These are phyloP conservation scores for Sebastes cheni DNA, from an alignment of 2,797 vertebrate species.

Conservation along the genomic window DNA sequence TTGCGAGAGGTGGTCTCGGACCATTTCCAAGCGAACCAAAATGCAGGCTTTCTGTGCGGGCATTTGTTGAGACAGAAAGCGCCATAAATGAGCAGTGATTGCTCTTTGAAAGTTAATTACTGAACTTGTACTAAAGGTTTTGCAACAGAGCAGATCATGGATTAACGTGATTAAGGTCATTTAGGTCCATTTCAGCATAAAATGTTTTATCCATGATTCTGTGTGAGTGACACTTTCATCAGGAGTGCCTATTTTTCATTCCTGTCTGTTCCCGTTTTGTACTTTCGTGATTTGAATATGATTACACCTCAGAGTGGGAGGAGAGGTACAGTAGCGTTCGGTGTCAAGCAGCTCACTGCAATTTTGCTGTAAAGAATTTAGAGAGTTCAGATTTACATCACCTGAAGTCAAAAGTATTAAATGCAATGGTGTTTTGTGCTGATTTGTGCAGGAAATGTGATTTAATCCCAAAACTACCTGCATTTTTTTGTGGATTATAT, in stretches of 20 bases:
- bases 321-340: background rate
- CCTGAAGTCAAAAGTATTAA: background rate
- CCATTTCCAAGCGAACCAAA: too few species aligned
- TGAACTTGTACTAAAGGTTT: background rate
- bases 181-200: background rate
- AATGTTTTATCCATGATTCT: background rate
- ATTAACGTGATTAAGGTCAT: background rate
- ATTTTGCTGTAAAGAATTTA: background rate
- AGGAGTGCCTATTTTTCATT: background rate
- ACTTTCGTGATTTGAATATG: background rate
- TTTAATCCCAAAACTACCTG: background rate
- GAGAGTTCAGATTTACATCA: background rate
- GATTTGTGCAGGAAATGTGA: background rate
- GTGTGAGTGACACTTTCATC: background rate
- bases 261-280: background rate
- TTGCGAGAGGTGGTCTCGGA: too few species aligned
- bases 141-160: background rate
- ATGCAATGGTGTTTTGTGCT: background rate
- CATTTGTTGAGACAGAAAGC: too few species aligned
- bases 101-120: background rate
- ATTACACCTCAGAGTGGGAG: background rate
- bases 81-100: background rate
- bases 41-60: too few species aligned
- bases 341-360: background rate
- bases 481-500: background rate